phyloP scores from a whole-genome alignment of 2,797 vertebrate genomes.

The Lates japonicus region DNA sequence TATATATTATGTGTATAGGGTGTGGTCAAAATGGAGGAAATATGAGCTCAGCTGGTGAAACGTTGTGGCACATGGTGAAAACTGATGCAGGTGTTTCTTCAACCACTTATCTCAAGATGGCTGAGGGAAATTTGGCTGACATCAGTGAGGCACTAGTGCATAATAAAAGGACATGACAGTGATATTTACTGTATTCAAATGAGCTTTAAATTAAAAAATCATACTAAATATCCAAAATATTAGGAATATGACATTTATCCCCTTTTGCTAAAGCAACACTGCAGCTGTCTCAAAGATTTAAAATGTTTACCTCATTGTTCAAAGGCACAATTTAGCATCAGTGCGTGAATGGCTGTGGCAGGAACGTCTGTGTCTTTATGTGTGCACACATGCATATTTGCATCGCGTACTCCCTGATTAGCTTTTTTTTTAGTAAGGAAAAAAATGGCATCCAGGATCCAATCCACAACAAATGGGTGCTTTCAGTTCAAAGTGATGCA shows the following conservation, averaged over 20 bases:
- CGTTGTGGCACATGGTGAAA: slow-evolving; percentile 27
- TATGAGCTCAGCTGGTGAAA: slow-evolving; percentile 1
- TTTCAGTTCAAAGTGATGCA: slow-evolving; percentile 3
- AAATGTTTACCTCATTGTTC: not conserved
- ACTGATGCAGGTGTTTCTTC: slow-evolving; percentile 6
- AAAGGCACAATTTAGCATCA: slow-evolving; percentile 7
- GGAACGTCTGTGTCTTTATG: slow-evolving; percentile 3
- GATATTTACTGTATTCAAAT: slow-evolving; percentile 1
- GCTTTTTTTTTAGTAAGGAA: not conserved
- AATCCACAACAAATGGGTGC: not conserved
- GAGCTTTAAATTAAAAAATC: not conserved
- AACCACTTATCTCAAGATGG: not conserved
- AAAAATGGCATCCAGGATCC: not conserved
- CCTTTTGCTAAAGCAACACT: not conserved
- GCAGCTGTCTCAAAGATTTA: not conserved
- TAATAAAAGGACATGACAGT: not conserved
- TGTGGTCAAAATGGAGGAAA: not conserved
- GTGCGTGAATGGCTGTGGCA: slow-evolving; percentile 15
- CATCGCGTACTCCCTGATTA: not conserved
- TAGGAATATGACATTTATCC: not conserved
- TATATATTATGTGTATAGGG: not conserved
- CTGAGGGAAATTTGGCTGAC: not conserved
- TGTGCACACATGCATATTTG: slow-evolving; percentile 20
- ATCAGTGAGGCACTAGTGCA: slow-evolving; percentile 32
- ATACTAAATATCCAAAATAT: slow-evolving; percentile 14